Evolutionary conservation across 1,140 invertebrate species (phyloP).

Genomic region (Nasonia longicornis): DNA sequence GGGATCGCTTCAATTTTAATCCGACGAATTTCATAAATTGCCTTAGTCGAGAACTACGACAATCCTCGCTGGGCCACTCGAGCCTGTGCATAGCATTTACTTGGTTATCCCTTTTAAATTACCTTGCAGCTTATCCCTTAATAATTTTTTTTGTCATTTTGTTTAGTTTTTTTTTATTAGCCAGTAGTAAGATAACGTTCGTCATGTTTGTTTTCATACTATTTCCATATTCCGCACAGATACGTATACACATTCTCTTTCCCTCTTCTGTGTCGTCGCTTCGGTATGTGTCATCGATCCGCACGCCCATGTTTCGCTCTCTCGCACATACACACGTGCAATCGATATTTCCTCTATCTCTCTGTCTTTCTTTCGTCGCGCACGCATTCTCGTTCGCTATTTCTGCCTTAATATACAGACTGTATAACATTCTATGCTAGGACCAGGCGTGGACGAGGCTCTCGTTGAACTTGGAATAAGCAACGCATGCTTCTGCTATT

Average conservation of each 20-base stretch:
- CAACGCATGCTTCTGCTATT: constrained; percentile 6
- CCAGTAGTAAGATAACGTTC: constrained; percentile 15
- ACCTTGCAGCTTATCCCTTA: not conserved
- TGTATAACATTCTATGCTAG: not conserved
- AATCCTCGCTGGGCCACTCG: not conserved
- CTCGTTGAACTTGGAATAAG: not conserved
- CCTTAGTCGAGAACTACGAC: not conserved
- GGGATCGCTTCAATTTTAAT: not conserved
- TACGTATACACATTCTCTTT: not conserved
- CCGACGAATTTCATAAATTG: not conserved
- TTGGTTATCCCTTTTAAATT: not conserved
- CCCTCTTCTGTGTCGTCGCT: not conserved
- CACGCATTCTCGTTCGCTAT: constrained; percentile 10
- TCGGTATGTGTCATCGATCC: not conserved
- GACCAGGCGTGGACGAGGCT: not conserved
- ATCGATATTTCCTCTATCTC: constrained; percentile 13
- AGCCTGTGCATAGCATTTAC: not conserved
- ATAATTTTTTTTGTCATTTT: constrained; percentile 7
- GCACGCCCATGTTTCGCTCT: constrained; percentile 27
- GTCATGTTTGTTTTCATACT: not conserved
- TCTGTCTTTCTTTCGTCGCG: not conserved
- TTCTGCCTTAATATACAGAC: constrained; percentile 8
- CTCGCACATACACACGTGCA: constrained; percentile 10
- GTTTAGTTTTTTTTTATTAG: constrained; percentile 1
- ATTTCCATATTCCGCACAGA: constrained; percentile 24